Evolutionary conservation across 2,113 vertebrate genomes (phyloP).

Genomic region (Labeo catla): DNA sequence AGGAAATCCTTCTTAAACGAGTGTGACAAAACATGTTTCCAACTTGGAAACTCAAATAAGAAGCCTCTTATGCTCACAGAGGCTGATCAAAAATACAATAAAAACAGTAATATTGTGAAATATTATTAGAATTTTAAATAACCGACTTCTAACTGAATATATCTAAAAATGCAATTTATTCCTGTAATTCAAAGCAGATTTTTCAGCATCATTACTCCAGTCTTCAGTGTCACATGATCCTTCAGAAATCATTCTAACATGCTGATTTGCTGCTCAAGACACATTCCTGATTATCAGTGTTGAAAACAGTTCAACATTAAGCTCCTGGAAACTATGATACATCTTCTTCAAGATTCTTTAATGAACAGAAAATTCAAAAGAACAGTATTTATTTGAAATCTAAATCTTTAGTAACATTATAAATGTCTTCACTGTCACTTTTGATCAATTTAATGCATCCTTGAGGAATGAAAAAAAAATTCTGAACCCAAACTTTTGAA

Average conservation of each 20-base stretch:
- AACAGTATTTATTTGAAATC: too few species aligned
- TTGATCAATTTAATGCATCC: not conserved
- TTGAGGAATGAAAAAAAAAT: not conserved
- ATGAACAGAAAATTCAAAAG: too few species aligned
- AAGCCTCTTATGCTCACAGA: too few species aligned
- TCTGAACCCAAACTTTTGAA: not conserved
- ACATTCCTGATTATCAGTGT: too few species aligned
- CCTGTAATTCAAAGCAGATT: not conserved
- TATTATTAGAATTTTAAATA: not conserved
- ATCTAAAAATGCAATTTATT: not conserved
- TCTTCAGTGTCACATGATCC: not conserved
- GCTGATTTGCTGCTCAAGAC: not conserved
- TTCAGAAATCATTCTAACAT: not conserved
- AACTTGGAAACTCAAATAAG: not conserved
- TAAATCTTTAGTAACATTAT: too few species aligned
- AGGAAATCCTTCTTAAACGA: not conserved
- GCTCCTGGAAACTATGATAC: too few species aligned
- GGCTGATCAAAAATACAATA: too few species aligned
- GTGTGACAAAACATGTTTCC: not conserved
- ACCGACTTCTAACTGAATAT: not conserved
- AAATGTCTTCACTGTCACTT: not conserved
- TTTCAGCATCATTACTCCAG: not conserved
- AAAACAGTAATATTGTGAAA: not conserved
- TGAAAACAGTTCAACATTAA: too few species aligned
- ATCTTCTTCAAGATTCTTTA: too few species aligned